phyloP scores from a whole-genome alignment of 2,797 vertebrate genomes.

The Pseudochirops cupreus region DNA sequence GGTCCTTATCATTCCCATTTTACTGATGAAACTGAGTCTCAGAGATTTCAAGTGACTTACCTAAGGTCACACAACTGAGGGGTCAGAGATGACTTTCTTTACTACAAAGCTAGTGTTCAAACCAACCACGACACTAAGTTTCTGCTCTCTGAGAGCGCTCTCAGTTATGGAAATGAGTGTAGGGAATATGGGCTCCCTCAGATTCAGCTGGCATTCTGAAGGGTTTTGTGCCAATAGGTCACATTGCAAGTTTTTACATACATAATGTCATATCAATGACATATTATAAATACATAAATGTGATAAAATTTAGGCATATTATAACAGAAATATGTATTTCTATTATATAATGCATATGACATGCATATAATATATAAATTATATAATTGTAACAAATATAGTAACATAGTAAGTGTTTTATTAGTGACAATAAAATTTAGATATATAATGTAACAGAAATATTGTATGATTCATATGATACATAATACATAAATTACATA shows the following conservation, averaged over 20 bases:
- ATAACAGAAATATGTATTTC: not conserved
- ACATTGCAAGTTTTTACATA: not conserved
- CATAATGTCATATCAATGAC: not conserved
- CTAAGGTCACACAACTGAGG: not conserved
- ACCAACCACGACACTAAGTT: accelerated
- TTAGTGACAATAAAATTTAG: too few species aligned
- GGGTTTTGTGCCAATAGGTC: not conserved
- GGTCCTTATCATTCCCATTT: not conserved
- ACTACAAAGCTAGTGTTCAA: not conserved
- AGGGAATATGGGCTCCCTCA: not conserved
- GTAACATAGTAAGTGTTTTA: too few species aligned
- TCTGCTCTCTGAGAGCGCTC: not conserved
- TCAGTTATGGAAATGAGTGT: not conserved
- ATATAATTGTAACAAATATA: too few species aligned
- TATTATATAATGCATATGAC: not conserved
- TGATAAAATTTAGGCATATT: not conserved
- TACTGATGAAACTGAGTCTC: not conserved
- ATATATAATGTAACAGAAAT: too few species aligned
- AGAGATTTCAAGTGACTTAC: not conserved
- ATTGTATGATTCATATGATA: too few species aligned
- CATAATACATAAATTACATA: too few species aligned
- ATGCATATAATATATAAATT: too few species aligned
- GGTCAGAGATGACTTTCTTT: not conserved
- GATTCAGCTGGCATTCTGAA: not conserved
- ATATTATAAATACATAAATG: not conserved